phyloP scores from a whole-genome alignment of 2,113 vertebrate species.

The Paramormyrops kingsleyae region DNA sequence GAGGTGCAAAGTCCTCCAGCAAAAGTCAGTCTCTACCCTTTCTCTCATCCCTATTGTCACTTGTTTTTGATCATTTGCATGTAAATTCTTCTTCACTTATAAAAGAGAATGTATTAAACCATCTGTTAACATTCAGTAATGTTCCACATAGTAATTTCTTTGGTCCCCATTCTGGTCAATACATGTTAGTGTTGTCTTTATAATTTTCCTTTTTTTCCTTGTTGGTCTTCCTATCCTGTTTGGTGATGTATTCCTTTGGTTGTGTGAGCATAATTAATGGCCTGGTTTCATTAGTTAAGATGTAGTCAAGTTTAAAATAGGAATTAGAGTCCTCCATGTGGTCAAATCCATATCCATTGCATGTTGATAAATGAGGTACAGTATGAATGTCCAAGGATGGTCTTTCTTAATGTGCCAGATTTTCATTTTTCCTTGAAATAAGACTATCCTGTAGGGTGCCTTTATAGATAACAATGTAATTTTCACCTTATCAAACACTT shows the following conservation, averaged over 20 bases:
- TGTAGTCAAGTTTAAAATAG: background rate
- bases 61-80: background rate
- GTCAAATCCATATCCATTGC: background rate
- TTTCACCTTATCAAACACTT: background rate
- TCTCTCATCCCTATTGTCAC: background rate
- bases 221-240: background rate
- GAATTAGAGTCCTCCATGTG: background rate
- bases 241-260: background rate
- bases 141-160: background rate
- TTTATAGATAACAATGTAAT: background rate
- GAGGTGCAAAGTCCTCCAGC: background rate
- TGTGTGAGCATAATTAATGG: background rate
- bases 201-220: background rate
- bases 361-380: background rate
- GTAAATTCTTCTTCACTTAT: background rate
- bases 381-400: background rate
- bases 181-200: background rate
- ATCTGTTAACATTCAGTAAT: background rate
- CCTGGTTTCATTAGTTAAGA: background rate
- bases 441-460: background rate
- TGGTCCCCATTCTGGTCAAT: background rate
- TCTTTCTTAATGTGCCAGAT: background rate
- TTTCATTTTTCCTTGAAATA: background rate
- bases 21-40: background rate
- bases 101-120: background rate